Evolutionary conservation across 2,888 invertebrate genomes (phyloP), one percentile per base, ranked within the genome.

Genomic region (Orthosia cruda): DNA sequence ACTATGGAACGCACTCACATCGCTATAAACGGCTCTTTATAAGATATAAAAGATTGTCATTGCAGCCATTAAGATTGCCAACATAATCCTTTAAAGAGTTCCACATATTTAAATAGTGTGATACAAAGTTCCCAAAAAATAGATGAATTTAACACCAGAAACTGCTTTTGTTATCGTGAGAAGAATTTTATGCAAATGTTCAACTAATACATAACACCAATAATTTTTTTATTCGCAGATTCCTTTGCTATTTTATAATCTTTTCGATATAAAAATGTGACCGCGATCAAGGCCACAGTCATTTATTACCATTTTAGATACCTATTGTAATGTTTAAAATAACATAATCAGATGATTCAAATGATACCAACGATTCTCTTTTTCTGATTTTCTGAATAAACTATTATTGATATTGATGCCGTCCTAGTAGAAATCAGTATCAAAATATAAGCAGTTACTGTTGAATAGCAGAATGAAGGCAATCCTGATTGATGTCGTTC

Each of bases 401-500:
- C 32, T 5, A 40, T 40, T 50, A 23, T n/a, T 20, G n/a, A n/a
- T 57, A 26, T 49, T 49, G 49, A 47, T 50, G 23, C 68, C 58
- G 26, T 71, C 58, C n/a, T 54, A 73, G 66, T 83, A 69, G 67
- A 61, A 64, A 65, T 45, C 40, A 74, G 52, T 75, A 75, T 63
- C 64, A 64, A 64, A 91, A 88, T 89, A 84, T 88, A 89, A 89
- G 91, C 90, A 91, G 90, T 89, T 87, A 89, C 89, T 87, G 87
- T 86, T 81, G 83, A 88, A 87, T 86, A 88, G 88, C 85, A 86
- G 77, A 80, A 68, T 75, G 81, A 84, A 89, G 88, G 89, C 90
- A 90, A 92, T 92, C 91, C 93, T 94, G 95, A 95, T 95, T 94
- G 94, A 95, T 95, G 95, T 92, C 90, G 89, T 88, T 91, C 89